Evolutionary conservation across 2,797 vertebrate genomes (phyloP), one percentile per base, ranked within the genome.

Genomic region (Natrix natrix): DNA sequence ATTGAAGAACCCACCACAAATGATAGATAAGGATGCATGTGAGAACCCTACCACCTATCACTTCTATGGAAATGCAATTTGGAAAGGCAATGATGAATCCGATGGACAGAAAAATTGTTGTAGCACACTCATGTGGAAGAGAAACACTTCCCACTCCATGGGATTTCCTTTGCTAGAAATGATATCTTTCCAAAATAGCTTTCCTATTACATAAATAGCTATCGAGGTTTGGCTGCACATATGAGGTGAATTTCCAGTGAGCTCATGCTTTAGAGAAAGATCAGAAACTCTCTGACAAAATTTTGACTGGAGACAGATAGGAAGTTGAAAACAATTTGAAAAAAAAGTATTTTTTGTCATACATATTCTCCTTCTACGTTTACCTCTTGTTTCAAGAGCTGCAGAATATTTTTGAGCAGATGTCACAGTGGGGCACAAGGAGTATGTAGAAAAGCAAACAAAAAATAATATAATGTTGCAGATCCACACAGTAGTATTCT

Each of bases 201-300:
- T 92, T 88, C 37, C 24, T 17, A 20, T 86, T 60, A 43, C 24
- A 91, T 48, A 26, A 86, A 28, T 20, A 28, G 83, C 28, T 91
- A 4, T 63, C 22, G 11, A 8, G 6, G 2, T 87, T 87, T 87
- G 13, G 11, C 48, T 32, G 14, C 28, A 54, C 43, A 32, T 20
- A 61, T 24, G 10, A 91, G 94, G 91, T 91, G 48, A 93, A 28
- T 2, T 94, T 91, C 86, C 74, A 16, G 92, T 94, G 94, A 66
- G 5, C 5, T 1, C 0, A 0, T 87, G 86, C 94, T 95, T 93
- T 60, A 94, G 90, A 95, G 12, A 59, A 59, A 20, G 57, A n/a
- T 16, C 4, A 83, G 14, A 59, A 52, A 26, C 2, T 26, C 54
- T 43, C 26, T 48, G 32, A 52, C 24, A 86, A 83, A 83, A 12